phyloP scores from a whole-genome alignment of 2,888 invertebrate genomes.

The Callimorpha dominula region DNA sequence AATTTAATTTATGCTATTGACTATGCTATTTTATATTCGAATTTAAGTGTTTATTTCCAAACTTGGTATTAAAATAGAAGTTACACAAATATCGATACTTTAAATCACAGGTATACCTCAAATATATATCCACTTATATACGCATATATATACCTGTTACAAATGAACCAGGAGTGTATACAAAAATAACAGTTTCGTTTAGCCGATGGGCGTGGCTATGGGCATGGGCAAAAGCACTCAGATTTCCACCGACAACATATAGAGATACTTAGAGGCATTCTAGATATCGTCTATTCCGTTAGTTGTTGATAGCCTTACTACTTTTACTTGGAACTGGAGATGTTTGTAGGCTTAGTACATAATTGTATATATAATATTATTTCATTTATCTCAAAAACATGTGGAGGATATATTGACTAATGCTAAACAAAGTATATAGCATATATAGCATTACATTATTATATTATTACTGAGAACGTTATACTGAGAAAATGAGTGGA shows the following conservation, averaged over 20 bases:
- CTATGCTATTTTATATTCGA: neutral
- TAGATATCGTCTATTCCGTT: neutral
- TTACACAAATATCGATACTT: neutral
- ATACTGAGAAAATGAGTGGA: no score
- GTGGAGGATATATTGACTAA: no score
- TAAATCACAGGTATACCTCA: neutral
- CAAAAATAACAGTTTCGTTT: slow-evolving; percentile 12
- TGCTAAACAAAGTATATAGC: no score
- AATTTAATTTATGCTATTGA: neutral
- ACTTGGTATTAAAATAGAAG: no score
- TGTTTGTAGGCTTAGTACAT: neutral
- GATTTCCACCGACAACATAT: slow-evolving; percentile 10
- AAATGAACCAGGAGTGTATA: neutral
- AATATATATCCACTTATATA: neutral
- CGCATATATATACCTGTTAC: neutral
- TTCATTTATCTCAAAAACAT: neutral
- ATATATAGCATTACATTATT: no score
- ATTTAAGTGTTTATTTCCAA: no score
- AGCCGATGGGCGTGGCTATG: slow-evolving; percentile 37
- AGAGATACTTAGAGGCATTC: slow-evolving; percentile 1
- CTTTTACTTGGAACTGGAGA: neutral
- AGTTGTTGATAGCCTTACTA: neutral
- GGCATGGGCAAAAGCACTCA: slow-evolving; percentile 41
- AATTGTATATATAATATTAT: neutral
- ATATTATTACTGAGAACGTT: no score